These are phyloP conservation scores for Orycteropus afer DNA, from an alignment of 2,113 vertebrate species.

Conservation along the genomic window DNA sequence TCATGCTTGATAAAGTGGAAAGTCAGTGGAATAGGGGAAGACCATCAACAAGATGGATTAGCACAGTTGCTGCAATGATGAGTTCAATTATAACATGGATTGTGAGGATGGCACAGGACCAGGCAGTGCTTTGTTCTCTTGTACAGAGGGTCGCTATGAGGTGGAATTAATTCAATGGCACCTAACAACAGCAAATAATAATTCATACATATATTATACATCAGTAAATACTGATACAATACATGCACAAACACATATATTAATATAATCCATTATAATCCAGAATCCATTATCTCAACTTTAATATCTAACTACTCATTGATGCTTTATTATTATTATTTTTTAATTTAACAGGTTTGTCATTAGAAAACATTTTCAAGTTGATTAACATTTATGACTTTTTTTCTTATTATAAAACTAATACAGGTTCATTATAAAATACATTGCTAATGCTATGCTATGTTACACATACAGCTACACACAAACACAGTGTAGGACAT, in stretches of 20 bases:
- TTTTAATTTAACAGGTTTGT: not conserved
- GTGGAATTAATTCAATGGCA: no score
- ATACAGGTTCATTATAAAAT: not conserved
- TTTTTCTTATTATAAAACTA: constrained; percentile 9
- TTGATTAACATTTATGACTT: not conserved
- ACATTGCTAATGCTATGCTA: not conserved
- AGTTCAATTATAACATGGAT: no score
- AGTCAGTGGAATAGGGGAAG: no score
- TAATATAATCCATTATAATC: not conserved
- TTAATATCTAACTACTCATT: not conserved
- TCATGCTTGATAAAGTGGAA: no score
- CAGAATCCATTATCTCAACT: not conserved
- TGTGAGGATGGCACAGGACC: no score
- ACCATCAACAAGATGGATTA: no score
- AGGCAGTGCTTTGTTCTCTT: no score
- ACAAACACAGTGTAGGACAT: not conserved
- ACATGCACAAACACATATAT: not conserved
- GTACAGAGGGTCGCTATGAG: no score
- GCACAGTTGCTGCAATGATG: no score
- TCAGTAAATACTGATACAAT: not conserved
- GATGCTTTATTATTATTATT: not conserved
- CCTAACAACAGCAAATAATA: no score
- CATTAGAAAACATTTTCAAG: constrained; percentile 7
- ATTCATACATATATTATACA: not conserved
- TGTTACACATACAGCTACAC: not conserved